phyloP scores from a whole-genome alignment of 2,888 invertebrate genomes.

The Drosophila fulvimacula region DNA sequence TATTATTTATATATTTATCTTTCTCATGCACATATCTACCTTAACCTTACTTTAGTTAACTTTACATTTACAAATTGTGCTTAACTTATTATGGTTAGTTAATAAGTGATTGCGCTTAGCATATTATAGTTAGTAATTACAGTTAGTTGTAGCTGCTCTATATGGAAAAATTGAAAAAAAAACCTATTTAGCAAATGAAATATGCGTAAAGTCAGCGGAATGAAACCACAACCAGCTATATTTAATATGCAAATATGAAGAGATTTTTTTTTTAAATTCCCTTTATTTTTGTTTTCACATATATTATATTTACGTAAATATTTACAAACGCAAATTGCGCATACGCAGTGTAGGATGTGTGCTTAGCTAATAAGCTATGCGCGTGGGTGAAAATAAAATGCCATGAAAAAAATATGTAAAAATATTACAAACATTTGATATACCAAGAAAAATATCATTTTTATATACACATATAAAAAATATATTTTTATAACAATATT shows the following conservation, averaged over 20 bases:
- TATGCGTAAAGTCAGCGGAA: conserved; percentile 4
- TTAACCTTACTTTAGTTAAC: too few species aligned
- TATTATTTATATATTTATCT: too few species aligned
- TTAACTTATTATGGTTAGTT: neutral
- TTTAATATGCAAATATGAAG: conserved; percentile 6
- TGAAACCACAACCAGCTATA: neutral
- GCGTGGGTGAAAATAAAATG: neutral
- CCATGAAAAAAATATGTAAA: neutral
- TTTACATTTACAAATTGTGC: neutral
- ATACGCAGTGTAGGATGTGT: neutral
- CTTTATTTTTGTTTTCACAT: neutral
- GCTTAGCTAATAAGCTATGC: neutral
- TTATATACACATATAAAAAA: too few species aligned
- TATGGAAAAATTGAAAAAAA: neutral
- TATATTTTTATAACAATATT: neutral
- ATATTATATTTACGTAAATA: conserved; percentile 3
- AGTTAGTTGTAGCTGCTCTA: neutral
- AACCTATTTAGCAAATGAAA: neutral
- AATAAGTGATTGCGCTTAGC: neutral
- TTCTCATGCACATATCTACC: too few species aligned
- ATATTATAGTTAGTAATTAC: neutral
- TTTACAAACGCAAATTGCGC: conserved; percentile 7
- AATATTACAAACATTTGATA: neutral
- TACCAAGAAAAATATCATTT: neutral
- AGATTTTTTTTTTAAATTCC: neutral